These are phyloP conservation scores for Hetaerina americana DNA, from an alignment of 1,140 invertebrate species.

Conservation along the genomic window DNA sequence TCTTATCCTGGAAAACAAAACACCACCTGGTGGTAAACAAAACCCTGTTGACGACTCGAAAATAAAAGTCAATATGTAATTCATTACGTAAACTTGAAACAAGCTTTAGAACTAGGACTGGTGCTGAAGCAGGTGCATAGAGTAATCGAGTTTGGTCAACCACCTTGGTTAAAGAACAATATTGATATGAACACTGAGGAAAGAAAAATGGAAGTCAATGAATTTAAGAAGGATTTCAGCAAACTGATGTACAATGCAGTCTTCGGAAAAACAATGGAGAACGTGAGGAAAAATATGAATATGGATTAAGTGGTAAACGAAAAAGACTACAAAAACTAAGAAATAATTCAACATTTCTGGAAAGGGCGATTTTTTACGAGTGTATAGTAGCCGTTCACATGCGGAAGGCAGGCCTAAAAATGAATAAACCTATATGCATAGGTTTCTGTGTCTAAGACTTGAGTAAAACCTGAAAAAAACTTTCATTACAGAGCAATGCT, in stretches of 20 bases:
- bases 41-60: no score
- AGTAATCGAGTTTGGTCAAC: not conserved
- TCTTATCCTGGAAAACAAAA: not conserved
- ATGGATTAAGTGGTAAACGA: not conserved
- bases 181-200: not conserved
- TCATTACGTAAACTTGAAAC: not conserved
- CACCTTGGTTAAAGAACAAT: not conserved
- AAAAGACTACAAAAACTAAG: not conserved
- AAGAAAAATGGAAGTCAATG: not conserved
- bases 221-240: no score
- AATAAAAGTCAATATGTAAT: not conserved
- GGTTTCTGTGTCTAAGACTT: no score
- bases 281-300: not conserved
- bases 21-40: no score
- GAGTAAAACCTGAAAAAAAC: no score
- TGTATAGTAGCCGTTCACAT: no score
- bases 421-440: no score
- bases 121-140: not conserved
- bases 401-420: no score
- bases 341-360: not conserved
- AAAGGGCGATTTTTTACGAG: not conserved
- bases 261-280: not conserved
- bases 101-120: not conserved
- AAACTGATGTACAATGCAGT: not conserved
- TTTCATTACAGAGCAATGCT: no score